Evolutionary conservation across 2,888 invertebrate species (phyloP).

Genomic region (Apamea anceps): DNA sequence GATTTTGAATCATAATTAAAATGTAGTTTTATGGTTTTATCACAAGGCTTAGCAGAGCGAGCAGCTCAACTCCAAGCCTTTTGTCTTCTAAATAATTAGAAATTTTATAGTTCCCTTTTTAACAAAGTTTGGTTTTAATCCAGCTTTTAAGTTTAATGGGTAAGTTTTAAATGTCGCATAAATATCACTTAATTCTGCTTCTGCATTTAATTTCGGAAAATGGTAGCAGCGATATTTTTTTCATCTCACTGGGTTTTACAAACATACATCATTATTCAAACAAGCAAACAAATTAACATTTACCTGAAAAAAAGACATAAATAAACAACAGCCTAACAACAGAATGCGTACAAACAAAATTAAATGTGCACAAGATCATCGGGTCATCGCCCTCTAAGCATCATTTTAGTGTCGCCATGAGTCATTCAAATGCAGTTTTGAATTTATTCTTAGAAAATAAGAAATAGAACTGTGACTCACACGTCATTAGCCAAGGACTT

Average conservation of each 20-base stretch:
- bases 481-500: conserved; percentile 84
- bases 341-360: conserved; percentile 56
- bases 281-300: conserved; percentile 23
- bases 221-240: background rate
- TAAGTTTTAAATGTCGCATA: background rate
- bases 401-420: conserved; percentile 79
- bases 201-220: conserved; percentile 9
- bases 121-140: background rate
- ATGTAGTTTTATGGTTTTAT: no score
- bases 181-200: background rate
- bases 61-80: no score
- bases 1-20: no score
- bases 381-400: conserved; percentile 81
- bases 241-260: background rate
- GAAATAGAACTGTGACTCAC: conserved; percentile 87
- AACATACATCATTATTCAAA: conserved; percentile 16
- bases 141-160: background rate
- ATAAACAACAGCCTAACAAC: conserved; percentile 48
- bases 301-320: conserved; percentile 27
- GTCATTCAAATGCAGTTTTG: conserved; percentile 87
- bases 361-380: conserved; percentile 78
- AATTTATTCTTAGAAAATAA: conserved; percentile 88
- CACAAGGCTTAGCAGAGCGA: no score
- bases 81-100: no score
- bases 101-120: background rate